phyloP scores from a whole-genome alignment of 2,797 vertebrate genomes.

The Hephaestus fuliginosus region DNA sequence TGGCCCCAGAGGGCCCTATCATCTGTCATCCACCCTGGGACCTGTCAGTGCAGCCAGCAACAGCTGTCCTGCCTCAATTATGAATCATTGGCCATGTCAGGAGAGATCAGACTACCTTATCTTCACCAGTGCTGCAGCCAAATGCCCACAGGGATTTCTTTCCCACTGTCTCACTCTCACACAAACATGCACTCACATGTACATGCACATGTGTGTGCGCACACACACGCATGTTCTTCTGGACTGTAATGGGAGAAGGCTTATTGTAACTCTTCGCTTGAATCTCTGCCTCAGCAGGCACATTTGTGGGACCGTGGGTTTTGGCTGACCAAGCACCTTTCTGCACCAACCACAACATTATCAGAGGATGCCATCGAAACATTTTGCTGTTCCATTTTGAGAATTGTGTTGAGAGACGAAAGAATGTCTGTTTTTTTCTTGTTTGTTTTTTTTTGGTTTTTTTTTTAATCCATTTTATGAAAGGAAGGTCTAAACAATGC shows the following conservation, averaged over 20 bases:
- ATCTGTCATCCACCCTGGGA: slow-evolving; percentile 82
- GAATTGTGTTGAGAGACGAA: slow-evolving; percentile 36
- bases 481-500: slow-evolving; percentile 29
- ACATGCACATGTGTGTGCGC: neutral
- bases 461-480: neutral
- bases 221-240: slow-evolving; percentile 32
- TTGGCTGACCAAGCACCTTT: slow-evolving; percentile 75
- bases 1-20: slow-evolving; percentile 78
- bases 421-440: neutral
- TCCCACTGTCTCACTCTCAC: slow-evolving; percentile 41
- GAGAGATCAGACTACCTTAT: slow-evolving; percentile 81
- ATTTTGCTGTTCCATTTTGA: slow-evolving; percentile 55
- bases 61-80: slow-evolving; percentile 86
- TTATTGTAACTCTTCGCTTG: slow-evolving; percentile 64
- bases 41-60: slow-evolving; percentile 80
- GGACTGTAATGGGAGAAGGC: slow-evolving; percentile 62
- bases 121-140: slow-evolving; percentile 73
- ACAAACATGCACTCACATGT: slow-evolving; percentile 5
- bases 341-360: slow-evolving; percentile 67
- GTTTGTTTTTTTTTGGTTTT: slow-evolving; percentile 4
- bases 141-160: slow-evolving; percentile 69
- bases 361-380: slow-evolving; percentile 67
- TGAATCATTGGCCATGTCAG: slow-evolving; percentile 84
- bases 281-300: slow-evolving; percentile 71
- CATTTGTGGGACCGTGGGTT: slow-evolving; percentile 62